Base-by-base conservation (phyloP, 1,140 invertebrate species). In the Macrostomum lignano region DNA sequence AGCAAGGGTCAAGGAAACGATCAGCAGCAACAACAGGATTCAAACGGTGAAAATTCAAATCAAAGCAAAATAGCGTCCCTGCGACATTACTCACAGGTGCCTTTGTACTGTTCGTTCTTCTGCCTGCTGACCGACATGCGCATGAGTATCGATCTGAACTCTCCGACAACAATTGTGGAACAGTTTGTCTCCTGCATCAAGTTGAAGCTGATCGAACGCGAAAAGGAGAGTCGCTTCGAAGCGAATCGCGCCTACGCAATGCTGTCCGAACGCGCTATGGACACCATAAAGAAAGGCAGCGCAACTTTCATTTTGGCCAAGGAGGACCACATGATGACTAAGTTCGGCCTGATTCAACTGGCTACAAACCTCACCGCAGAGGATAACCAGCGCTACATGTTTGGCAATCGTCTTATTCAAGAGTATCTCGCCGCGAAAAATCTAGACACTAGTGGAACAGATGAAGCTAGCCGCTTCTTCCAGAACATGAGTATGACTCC, bases 251-350 rank as follows among this genome's bases (percentile, higher is more conserved):
- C 19, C 19, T 28, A 15, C 9, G 19, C 15, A 14, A 28, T 17
- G 3, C 9, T 28, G 3, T 15, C 19, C 5, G 26, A 28, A 28
- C 9, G 7, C 7, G 15, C 26, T 28, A 15, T 28, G 15, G 26
- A 28, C 7, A 15, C 26, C 3, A 9, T 28, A 28, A 28, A 28
- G 9, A 14, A 28, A 28, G 26, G 26, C 15, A 3, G 14, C 3
- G 19, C 26, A 5, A 28, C 26, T 28, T 28, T 28, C 26, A 17
- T 28, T 5, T n/a, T n/a, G n/a, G n/a, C n/a, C n/a, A 28, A 28
- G 9, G 26, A 28, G 3, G 3, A 14, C 3, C 14, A 28, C 19
- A 28, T 15, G 19, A 15, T 28, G 9, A 28, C 26, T 15, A 28
- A 28, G 19, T 28, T 28, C 9, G 26, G 26, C 19, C 15, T 28